A percentile compares a stretch with the other conserved stretches of the same genome.
phyloP scores from a whole-genome alignment of 2,113 vertebrate genomes.

The Macquaria australasica region DNA sequence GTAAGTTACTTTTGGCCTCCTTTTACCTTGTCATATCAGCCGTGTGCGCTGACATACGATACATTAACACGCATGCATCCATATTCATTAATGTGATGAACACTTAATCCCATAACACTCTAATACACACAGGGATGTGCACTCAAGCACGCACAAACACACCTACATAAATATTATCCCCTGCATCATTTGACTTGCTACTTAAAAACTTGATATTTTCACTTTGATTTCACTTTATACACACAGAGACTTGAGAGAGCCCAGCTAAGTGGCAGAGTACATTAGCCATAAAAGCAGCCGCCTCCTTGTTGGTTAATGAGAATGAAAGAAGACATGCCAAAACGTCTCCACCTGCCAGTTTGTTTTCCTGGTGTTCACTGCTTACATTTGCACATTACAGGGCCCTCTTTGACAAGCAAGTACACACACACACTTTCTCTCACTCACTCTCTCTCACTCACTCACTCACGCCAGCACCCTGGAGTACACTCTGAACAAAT shows the following conservation, averaged over 20 bases:
- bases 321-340: conserved; percentile 68
- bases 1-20: not conserved
- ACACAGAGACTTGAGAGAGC: conserved; percentile 3
- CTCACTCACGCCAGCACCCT: not conserved
- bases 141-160: not conserved
- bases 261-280: conserved; percentile 37
- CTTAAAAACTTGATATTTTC: conserved; percentile 27
- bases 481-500: conserved; percentile 12
- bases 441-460: not conserved
- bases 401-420: conserved; percentile 7
- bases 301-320: conserved; percentile 65
- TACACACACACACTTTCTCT: not conserved
- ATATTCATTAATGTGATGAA: not conserved
- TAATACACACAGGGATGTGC: not conserved
- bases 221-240: conserved; percentile 22
- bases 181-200: not conserved
- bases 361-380: conserved; percentile 33
- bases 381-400: conserved; percentile 57
- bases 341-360: conserved; percentile 47
- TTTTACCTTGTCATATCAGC: conserved; percentile 7
- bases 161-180: conserved; percentile 21
- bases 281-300: conserved; percentile 41
- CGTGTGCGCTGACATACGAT: not conserved
- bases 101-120: conserved; percentile 14
- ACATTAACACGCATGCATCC: not conserved